phyloP scores from a whole-genome alignment of 2,797 vertebrate genomes.

The Gorsachius magnificus region DNA sequence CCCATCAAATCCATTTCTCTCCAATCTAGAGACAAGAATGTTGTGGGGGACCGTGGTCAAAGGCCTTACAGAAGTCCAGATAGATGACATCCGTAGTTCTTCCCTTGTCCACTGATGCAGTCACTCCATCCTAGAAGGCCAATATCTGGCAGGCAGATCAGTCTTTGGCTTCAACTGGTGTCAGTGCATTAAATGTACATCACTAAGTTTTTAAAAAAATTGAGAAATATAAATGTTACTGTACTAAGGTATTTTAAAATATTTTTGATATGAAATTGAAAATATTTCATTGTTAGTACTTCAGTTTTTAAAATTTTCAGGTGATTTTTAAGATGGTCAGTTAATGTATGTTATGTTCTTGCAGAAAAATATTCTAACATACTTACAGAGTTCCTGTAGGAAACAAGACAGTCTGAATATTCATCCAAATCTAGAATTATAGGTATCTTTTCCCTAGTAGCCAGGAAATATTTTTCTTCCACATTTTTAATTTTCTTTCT shows the following conservation, averaged over 20 bases:
- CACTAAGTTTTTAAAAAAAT: background rate
- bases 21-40: too few species aligned
- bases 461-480: background rate
- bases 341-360: background rate
- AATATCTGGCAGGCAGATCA: background rate
- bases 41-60: too few species aligned
- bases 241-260: background rate
- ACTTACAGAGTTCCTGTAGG: background rate
- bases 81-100: too few species aligned
- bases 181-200: background rate
- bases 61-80: too few species aligned
- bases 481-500: background rate
- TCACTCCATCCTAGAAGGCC: too few species aligned
- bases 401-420: background rate
- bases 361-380: background rate
- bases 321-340: background rate
- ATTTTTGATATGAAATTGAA: background rate
- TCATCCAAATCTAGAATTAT: background rate
- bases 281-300: background rate
- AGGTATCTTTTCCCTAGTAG: background rate
- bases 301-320: background rate
- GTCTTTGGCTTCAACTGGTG: background rate
- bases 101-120: too few species aligned
- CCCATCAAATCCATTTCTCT: too few species aligned
- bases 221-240: background rate